These are phyloP conservation scores for Stichodactyla mertensii DNA, from an alignment of 64 coral and sea anemone genomes.

Conservation along the genomic window DNA sequence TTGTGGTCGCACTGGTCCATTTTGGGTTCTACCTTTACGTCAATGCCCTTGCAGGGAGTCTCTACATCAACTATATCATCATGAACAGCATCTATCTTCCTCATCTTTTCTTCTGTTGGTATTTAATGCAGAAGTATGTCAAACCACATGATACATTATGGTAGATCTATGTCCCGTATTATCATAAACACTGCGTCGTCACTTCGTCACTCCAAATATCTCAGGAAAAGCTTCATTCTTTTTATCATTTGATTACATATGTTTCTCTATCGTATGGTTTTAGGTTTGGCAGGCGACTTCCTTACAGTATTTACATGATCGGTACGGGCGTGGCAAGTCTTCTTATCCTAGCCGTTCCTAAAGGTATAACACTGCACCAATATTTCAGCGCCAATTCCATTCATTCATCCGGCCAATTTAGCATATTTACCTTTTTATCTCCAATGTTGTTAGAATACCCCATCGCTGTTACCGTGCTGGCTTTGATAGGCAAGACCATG, in stretches of 20 bases:
- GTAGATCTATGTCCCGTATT: no score
- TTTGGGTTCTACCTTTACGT: slow-evolving; percentile 45
- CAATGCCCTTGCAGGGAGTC: slow-evolving; percentile 8
- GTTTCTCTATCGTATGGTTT: background rate
- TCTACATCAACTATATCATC: slow-evolving; percentile 30
- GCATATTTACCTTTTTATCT: background rate
- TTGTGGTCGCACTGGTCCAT: slow-evolving; percentile 32
- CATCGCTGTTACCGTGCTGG: slow-evolving; percentile 21
- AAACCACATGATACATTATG: background rate
- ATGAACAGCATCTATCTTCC: slow-evolving; percentile 40
- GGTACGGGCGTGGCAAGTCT: slow-evolving; percentile 7
- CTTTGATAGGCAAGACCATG: slow-evolving; percentile 33
- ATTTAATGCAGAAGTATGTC: slow-evolving; percentile 32
- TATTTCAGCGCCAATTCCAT: background rate
- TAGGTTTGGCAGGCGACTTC: slow-evolving; percentile 36
- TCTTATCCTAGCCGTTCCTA: slow-evolving; percentile 23
- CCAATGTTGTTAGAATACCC: slow-evolving; percentile 7
- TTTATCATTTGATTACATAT: background rate
- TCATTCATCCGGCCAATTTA: background rate
- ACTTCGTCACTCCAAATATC: no score
- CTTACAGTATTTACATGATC: slow-evolving; percentile 25
- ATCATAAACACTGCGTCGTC: no score
- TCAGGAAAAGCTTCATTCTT: background rate
- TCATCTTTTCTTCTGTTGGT: slow-evolving; percentile 24
- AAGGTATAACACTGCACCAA: slow-evolving; percentile 8